Base-by-base conservation (phyloP, 2,888 invertebrate genomes). In the Lampropteryx suffumata region DNA sequence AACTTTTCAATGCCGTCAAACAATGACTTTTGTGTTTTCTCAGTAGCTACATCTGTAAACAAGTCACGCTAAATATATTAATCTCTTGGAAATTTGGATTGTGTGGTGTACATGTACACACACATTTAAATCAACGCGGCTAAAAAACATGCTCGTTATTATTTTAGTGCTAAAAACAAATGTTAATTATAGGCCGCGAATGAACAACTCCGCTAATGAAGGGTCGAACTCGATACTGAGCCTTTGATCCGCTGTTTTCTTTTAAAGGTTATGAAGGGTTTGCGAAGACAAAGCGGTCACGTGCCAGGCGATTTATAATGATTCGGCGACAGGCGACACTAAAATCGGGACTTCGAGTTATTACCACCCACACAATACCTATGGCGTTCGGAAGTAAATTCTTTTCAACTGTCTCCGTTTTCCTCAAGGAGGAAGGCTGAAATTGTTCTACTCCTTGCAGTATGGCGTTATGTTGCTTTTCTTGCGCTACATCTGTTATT, bases 1-100 rank as follows among this genome's bases (percentile, higher is more conserved):
- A 97, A 97, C 64, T 93, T 93, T 83, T 96, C 96, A 70, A 97
- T 97, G 46, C 96, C 96, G 69, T 95, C 95, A 74, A 97, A 94
- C 58, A 97, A 87, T 55, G 95, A 96, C 80, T 96, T 94, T 82
- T 95, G 94, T 58, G 93, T 95, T 84, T 97, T 97, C 82, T 97
- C 97, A 39, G 95, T 93, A 59, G 95, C 95, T 66, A 97, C 94
- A 93, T 97, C 97, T 97, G 89, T 28, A 89, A 88, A 77, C 33
- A 68, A 24, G 8, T 27, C 11, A n/a, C 4, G 28, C 4, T 24
- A 24, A 5, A 33, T 12, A 44, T 10, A 14, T 1, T 10, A 7
- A n/a, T n/a, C n/a, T n/a, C n/a, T n/a, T n/a, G n/a, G n/a, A n/a
- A 30, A 9, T 29, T 33, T 1, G 27, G 17, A 13, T 34, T 24